Evolutionary conservation across 2,888 invertebrate genomes (phyloP), one percentile per base, ranked within the genome.

Genomic region (Frankliniella intonsa): DNA sequence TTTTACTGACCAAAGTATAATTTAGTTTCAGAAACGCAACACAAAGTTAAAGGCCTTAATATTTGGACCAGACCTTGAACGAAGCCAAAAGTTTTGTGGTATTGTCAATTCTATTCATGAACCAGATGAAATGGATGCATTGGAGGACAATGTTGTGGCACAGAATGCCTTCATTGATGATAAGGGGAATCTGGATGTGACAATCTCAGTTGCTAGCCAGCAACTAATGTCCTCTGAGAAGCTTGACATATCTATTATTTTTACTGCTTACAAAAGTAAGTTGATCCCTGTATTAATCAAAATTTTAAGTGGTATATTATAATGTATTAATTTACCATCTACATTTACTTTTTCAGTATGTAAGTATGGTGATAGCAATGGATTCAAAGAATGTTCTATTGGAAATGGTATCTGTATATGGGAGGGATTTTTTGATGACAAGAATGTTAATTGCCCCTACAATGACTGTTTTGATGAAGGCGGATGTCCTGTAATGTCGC

Each of bases 221-320:
- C 85, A 85, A 2, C 83, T 89, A 19, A 82, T 84, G 7, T 83
- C 83, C 0, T 86, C 86, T 50, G 86, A 88, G 83, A 85, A 85
- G 50, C 86, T 88, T 25, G 88, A 88, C 83, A 85, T 90, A n/a
- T 86, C 86, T 62, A 87, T 90, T 51, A 88, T 87, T 51, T 90
- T 90, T 83, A 90, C 90, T 14, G 86, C 89, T 12, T 90, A 87
- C 82, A 87, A 86, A 87, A 86, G 90, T 90, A 86, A 84, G 85
- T 85, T 82, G 69, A 25, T 81, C 19, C 81, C 81, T 80, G 80
- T 55, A 22, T 55, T 14, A 49, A n/a, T 49, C 2, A 38, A 5
- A 38, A 19, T 49, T 8, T 3, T 55, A 8, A 62, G 38, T 62
- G 19, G n/a, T 17, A 62, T 14, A 17, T 80, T 22, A 38, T 49